A percentile compares a stretch with the other conserved stretches of the same genome.
Conservation (phyloP, 2,113 vertebrate genomes). For the Callithrix jacchus region DNA sequence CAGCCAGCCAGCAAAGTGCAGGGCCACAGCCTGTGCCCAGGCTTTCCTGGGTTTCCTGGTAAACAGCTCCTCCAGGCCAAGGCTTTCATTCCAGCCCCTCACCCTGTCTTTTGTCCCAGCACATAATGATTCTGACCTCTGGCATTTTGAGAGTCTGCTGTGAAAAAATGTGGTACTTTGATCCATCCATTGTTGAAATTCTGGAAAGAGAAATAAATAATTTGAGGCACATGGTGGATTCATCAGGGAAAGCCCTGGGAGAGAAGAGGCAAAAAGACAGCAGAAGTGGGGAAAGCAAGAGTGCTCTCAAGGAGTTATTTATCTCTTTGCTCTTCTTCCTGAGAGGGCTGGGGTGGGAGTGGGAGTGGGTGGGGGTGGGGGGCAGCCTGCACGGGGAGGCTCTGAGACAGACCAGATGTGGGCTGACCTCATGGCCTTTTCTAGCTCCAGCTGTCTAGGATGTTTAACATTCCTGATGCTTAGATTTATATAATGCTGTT, state of each 20-base stretch:
- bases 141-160: constrained; percentile 39
- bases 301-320: constrained; percentile 57
- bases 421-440: constrained; percentile 62
- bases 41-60: background rate
- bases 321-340: constrained; percentile 65
- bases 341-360: background rate
- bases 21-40: background rate
- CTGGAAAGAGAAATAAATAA: constrained; percentile 71
- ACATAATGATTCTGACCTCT: constrained; percentile 55
- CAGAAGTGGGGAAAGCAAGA: constrained; percentile 50
- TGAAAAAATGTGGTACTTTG: constrained; percentile 49
- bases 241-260: constrained; percentile 66
- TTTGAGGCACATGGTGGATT: constrained; percentile 61
- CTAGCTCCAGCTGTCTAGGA: constrained; percentile 54
- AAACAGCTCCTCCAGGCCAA: background rate
- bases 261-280: constrained; percentile 31
- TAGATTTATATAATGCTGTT: constrained; percentile 65
- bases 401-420: constrained; percentile 73
- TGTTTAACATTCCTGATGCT: constrained; percentile 66
- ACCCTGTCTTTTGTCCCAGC: constrained; percentile 29
- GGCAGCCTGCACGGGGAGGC: background rate
- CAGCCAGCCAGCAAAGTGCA: background rate
- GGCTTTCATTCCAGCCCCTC: background rate
- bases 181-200: constrained; percentile 57
- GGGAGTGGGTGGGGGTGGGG: background rate